A percentile compares a stretch with the other conserved stretches of the same genome.
Evolutionary conservation across 23 tunicate genomes (phyloP).

Genomic region (Halocynthia aurantium): DNA sequence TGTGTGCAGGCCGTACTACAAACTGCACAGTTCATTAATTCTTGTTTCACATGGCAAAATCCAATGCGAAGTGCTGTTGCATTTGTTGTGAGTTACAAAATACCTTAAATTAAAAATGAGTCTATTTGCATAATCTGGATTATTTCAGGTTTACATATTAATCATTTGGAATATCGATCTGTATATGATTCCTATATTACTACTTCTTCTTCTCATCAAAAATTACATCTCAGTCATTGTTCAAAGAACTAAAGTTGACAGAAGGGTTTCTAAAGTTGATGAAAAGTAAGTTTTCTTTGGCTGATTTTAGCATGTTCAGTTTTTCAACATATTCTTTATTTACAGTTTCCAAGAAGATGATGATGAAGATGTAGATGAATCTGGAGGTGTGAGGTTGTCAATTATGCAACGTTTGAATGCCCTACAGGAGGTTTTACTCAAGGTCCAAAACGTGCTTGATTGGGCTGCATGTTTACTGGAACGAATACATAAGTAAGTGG

Average conservation of each 20-base stretch:
- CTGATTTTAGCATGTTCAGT: background rate
- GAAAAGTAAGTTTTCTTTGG: background rate
- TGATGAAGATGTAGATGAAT: constrained; percentile 71
- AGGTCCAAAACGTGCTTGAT: constrained; percentile 85
- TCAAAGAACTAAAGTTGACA: constrained; percentile 2
- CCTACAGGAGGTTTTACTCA: constrained; percentile 59
- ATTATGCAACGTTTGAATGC: constrained; percentile 50
- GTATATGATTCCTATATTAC: constrained; percentile 76
- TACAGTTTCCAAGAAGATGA: constrained; percentile 32
- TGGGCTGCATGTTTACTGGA: constrained; percentile 68
- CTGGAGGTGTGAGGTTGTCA: constrained; percentile 17
- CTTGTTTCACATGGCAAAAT: constrained; percentile 86
- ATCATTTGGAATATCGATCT: constrained; percentile 88
- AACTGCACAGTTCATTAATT: constrained; percentile 65
- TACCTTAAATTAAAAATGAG: background rate
- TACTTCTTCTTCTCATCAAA: constrained; percentile 59
- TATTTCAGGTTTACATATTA: constrained; percentile 15
- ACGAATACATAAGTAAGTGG: constrained; percentile 66
- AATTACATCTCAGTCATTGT: constrained; percentile 64
- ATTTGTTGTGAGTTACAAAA: constrained; percentile 31
- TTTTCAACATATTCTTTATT: background rate
- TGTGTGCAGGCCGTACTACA: constrained; percentile 54
- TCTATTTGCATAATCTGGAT: background rate
- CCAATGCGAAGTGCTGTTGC: constrained; percentile 41
- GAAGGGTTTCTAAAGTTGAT: background rate